Conservation (phyloP, 2,888 invertebrate species). For the Melieria picta region DNA sequence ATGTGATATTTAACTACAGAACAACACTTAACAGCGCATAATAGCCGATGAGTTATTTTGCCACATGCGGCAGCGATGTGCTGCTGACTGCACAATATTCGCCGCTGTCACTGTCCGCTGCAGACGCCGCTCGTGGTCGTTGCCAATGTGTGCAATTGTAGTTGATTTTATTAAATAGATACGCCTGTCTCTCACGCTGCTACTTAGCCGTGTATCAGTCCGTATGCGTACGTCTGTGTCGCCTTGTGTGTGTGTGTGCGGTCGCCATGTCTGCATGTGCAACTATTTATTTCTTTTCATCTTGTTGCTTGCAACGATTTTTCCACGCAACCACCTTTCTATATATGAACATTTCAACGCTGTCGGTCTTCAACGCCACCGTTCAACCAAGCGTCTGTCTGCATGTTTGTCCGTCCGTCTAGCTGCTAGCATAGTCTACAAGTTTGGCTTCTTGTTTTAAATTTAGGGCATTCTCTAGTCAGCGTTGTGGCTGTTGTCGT, state of each 20-base stretch:
- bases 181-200: neutral
- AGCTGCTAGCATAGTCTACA: neutral
- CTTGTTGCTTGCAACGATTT: slow-evolving; percentile 8
- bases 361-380: neutral
- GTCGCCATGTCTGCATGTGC: neutral
- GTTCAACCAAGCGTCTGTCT: neutral
- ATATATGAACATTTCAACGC: too few species aligned
- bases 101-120: neutral
- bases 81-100: neutral
- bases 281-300: neutral
- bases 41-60: neutral
- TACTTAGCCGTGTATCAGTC: neutral
- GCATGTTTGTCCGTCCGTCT: slow-evolving; percentile 1
- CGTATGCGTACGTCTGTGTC: neutral
- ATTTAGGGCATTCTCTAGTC: slow-evolving; percentile 20
- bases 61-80: neutral
- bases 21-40: neutral
- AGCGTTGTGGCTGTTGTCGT: slow-evolving; percentile 20
- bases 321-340: neutral
- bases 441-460: slow-evolving; percentile 28
- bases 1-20: neutral
- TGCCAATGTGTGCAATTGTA: neutral
- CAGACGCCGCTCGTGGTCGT: neutral
- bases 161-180: neutral
- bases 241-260: neutral